A percentile compares a stretch with the other conserved stretches of the same genome.
These are phyloP conservation scores for Lepidurus arcticus DNA, from an alignment of 1,140 invertebrate species.

Conservation along the genomic window DNA sequence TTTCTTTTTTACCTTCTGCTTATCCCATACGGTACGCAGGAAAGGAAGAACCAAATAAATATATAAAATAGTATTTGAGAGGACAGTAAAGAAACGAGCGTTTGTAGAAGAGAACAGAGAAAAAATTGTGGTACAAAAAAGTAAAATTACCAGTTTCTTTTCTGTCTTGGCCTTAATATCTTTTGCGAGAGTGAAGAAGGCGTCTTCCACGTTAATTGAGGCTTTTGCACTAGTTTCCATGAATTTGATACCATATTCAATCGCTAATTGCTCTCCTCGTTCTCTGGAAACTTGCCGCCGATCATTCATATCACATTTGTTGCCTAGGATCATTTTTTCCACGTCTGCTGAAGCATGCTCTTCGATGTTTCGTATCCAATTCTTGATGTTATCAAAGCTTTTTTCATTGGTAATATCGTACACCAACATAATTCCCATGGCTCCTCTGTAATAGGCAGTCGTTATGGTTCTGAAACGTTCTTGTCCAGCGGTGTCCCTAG, in stretches of 20 bases:
- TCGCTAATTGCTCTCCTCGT: slow-evolving; percentile 66
- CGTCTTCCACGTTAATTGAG: slow-evolving; percentile 83
- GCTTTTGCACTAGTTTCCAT: slow-evolving; percentile 90
- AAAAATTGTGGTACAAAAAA: slow-evolving; percentile 32
- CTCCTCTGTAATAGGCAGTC: slow-evolving; percentile 58
- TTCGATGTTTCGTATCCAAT: slow-evolving; percentile 51
- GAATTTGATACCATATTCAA: slow-evolving; percentile 88
- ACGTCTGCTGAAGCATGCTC: slow-evolving; percentile 77
- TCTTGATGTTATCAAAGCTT: slow-evolving; percentile 52
- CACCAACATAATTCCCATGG: slow-evolving; percentile 53
- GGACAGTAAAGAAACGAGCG: slow-evolving; percentile 33
- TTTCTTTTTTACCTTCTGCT: slow-evolving; percentile 48
- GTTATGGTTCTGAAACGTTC: slow-evolving; percentile 60
- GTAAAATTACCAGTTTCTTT: slow-evolving; percentile 77
- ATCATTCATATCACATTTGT: slow-evolving; percentile 89
- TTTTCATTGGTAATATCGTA: slow-evolving; percentile 53
- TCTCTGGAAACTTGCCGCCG: slow-evolving; percentile 71
- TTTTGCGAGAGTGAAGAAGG: slow-evolving; percentile 85
- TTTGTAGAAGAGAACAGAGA: slow-evolving; percentile 25
- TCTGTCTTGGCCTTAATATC: slow-evolving; percentile 94
- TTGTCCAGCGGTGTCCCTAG: slow-evolving; percentile 58
- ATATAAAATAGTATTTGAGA: slow-evolving; percentile 45
- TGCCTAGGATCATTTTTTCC: slow-evolving; percentile 90
- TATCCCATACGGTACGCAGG: slow-evolving; percentile 48
- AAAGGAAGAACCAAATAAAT: slow-evolving; percentile 48